phyloP scores from a whole-genome alignment of 92 coral and sea anemone species.

The Pocillopora grandis region DNA sequence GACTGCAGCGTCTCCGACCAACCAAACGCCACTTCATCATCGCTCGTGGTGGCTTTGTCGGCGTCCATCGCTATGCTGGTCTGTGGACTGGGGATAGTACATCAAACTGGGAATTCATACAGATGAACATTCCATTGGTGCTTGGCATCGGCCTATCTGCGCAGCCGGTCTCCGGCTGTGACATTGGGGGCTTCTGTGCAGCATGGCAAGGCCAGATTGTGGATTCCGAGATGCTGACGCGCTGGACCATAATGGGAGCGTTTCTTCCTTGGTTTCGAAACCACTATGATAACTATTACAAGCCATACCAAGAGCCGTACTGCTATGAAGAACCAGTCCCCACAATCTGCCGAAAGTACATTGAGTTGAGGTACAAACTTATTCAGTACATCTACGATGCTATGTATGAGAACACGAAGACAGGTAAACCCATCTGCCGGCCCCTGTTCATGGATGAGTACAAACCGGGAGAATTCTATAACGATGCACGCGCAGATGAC shows the following conservation, averaged over 20 bases:
- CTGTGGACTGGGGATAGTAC: slow-evolving; percentile 87
- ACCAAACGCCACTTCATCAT: slow-evolving; percentile 69
- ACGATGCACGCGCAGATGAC: slow-evolving; percentile 73
- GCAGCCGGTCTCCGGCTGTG: slow-evolving; percentile 81
- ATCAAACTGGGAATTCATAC: slow-evolving; percentile 78
- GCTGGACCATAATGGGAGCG: slow-evolving; percentile 86
- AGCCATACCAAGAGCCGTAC: slow-evolving; percentile 77
- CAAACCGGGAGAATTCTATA: slow-evolving; percentile 58
- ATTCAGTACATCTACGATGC: slow-evolving; percentile 82
- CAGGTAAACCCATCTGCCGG: slow-evolving; percentile 77
- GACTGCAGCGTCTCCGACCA: slow-evolving; percentile 63
- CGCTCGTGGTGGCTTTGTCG: slow-evolving; percentile 82
- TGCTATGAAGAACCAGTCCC: slow-evolving; percentile 72
- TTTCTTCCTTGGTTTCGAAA: slow-evolving; percentile 85
- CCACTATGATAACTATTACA: slow-evolving; percentile 78
- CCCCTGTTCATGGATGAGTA: slow-evolving; percentile 81
- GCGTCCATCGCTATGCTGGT: slow-evolving; percentile 62
- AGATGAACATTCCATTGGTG: slow-evolving; percentile 72
- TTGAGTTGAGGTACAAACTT: slow-evolving; percentile 75
- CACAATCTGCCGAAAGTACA: slow-evolving; percentile 80
- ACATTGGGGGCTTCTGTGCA: slow-evolving; percentile 76
- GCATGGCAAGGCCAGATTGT: slow-evolving; percentile 66
- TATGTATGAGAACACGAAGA: slow-evolving; percentile 72
- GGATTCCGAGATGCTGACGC: slow-evolving; percentile 66
- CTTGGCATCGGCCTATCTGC: slow-evolving; percentile 73